These are phyloP conservation scores for Sceloporus tristichus DNA, from an alignment of 2,113 vertebrate genomes.

Conservation along the genomic window DNA sequence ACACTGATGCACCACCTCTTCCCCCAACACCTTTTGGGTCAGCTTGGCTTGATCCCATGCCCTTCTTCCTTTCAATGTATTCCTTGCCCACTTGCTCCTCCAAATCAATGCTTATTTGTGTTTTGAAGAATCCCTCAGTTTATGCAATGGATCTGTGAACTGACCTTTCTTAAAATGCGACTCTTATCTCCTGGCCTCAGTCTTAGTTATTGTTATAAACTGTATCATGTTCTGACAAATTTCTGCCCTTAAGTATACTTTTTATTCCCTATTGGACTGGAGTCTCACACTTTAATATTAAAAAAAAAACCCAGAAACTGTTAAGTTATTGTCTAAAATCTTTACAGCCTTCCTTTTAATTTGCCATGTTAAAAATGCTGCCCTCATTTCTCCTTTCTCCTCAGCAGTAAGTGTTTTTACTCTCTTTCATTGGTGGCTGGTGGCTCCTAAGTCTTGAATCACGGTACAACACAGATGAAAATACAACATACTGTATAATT, in stretches of 20 bases:
- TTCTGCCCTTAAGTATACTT: not conserved
- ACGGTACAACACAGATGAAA: too few relatives aligned
- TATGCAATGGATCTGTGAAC: constrained; percentile 3
- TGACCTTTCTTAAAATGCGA: constrained; percentile 30
- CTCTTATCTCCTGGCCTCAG: constrained; percentile 27
- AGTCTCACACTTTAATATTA: not conserved
- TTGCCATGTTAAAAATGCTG: not conserved
- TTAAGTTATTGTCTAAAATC: not conserved
- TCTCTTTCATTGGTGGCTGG: not conserved
- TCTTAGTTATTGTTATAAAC: constrained; percentile 16
- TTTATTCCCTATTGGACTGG: not conserved
- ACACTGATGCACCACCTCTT: not conserved
- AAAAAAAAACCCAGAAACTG: not conserved
- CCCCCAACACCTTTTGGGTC: not conserved
- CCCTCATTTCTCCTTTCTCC: not conserved
- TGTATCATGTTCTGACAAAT: not conserved
- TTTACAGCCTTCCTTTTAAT: not conserved
- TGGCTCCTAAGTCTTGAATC: too few relatives aligned
- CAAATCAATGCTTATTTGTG: constrained; percentile 1
- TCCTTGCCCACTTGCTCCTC: not conserved
- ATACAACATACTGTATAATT: too few relatives aligned
- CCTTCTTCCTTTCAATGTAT: not conserved
- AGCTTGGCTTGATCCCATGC: not conserved
- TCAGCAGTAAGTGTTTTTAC: not conserved
- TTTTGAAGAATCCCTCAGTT: constrained; percentile 56